These are phyloP conservation scores for Sphenodon punctatus DNA, from an alignment of 2,797 vertebrate species.

Conservation along the genomic window DNA sequence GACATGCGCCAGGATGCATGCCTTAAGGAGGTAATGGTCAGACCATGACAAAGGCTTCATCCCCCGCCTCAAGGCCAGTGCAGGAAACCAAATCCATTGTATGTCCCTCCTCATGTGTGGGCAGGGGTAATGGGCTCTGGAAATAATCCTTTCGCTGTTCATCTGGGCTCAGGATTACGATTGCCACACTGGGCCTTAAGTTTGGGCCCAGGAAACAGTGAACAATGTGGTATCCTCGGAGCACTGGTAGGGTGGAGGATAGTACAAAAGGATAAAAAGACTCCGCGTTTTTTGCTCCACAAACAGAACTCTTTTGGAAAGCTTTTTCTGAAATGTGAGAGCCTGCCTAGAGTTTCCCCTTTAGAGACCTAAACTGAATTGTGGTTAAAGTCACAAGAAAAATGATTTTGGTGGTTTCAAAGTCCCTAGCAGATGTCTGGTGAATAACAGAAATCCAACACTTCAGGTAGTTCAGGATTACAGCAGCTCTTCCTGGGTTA, in stretches of 20 bases:
- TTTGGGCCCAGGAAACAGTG: background rate
- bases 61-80: no score
- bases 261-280: background rate
- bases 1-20: no score
- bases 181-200: background rate
- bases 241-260: conserved; percentile 2
- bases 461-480: background rate
- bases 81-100: no score
- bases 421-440: conserved; percentile 59
- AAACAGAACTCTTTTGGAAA: conserved; percentile 26
- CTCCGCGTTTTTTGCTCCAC: conserved; percentile 17
- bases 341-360: conserved; percentile 43
- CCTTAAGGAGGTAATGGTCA: no score
- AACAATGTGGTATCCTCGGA: conserved; percentile 7
- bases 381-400: conserved; percentile 32
- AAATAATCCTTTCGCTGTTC: background rate
- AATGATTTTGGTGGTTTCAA: conserved; percentile 47
- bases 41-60: no score
- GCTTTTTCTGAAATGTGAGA: conserved; percentile 7
- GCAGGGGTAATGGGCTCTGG: background rate
- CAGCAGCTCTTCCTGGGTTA: background rate
- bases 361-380: conserved; percentile 38
- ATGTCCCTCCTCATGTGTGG: no score
- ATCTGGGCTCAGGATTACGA: background rate
- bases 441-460: conserved; percentile 13